phyloP scores from a whole-genome alignment of 2,113 vertebrate species.

The Nanorana parkeri region DNA sequence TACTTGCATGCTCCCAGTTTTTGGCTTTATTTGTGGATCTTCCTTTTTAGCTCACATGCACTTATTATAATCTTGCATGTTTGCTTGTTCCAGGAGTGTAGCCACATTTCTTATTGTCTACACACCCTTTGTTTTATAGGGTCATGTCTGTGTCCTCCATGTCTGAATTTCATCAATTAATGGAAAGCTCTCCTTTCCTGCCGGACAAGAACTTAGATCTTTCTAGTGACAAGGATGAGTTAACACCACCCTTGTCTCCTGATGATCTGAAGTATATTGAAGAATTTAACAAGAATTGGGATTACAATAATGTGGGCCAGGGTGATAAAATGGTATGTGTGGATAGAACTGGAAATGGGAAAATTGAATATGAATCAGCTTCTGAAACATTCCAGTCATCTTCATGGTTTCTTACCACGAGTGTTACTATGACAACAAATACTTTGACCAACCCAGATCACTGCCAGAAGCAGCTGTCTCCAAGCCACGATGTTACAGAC shows the following conservation, averaged over 20 bases:
- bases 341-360: constrained; percentile 76
- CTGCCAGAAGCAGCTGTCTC: constrained; percentile 82
- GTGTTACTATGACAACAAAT: constrained; percentile 91
- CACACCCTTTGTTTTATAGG: constrained; percentile 69
- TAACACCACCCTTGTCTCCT: constrained; percentile 93
- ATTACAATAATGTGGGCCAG: constrained; percentile 70
- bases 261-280: constrained; percentile 98
- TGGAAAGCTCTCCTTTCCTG: constrained; percentile 97
- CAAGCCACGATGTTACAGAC: constrained; percentile 72
- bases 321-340: constrained; percentile 73
- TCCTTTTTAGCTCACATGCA: background rate
- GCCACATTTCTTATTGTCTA: background rate
- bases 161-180: constrained; percentile 96
- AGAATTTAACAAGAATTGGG: constrained; percentile 95
- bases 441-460: constrained; percentile 89
- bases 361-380: constrained; percentile 61
- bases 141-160: constrained; percentile 97
- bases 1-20: background rate
- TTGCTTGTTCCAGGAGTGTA: background rate
- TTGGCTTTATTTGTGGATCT: background rate
- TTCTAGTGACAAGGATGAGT: constrained; percentile 78
- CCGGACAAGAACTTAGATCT: constrained; percentile 84
- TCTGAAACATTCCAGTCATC: constrained; percentile 78
- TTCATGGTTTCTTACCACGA: constrained; percentile 95
- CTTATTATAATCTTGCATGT: background rate